These are phyloP conservation scores for Diprion similis DNA, from an alignment of 1,140 invertebrate genomes.

Conservation along the genomic window DNA sequence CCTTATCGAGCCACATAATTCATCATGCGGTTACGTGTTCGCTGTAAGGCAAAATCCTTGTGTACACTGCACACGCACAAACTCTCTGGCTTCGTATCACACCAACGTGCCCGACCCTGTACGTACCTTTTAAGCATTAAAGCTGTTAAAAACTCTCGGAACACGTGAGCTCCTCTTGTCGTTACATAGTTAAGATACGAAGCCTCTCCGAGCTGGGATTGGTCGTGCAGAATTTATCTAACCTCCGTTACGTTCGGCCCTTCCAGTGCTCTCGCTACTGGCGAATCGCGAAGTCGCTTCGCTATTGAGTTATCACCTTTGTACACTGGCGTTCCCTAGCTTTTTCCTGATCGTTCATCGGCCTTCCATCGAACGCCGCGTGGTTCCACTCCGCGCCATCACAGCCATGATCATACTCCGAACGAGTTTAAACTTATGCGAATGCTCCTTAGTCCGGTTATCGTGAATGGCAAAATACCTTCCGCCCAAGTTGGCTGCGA, in stretches of 20 bases:
- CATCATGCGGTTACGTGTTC: constrained; percentile 48
- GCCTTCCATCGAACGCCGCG: neutral
- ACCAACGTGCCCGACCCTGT: neutral
- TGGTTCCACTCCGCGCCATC: too few species aligned
- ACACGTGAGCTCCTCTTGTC: constrained; percentile 2
- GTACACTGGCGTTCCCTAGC: neutral
- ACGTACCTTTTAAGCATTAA: neutral
- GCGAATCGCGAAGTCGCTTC: neutral
- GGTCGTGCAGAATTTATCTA: neutral
- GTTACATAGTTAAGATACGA: neutral
- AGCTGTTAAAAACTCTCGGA: neutral
- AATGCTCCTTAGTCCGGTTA: too few species aligned
- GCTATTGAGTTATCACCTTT: constrained; percentile 4
- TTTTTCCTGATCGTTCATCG: neutral
- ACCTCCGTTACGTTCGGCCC: neutral
- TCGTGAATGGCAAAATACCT: neutral
- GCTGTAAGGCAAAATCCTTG: neutral
- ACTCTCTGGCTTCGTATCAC: neutral
- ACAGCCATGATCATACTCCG: too few species aligned
- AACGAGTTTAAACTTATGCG: too few species aligned
- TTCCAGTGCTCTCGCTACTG: neutral
- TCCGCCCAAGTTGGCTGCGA: neutral
- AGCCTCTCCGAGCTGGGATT: neutral
- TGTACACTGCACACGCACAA: too few species aligned
- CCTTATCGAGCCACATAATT: constrained; percentile 54